Base-by-base conservation (phyloP, 2,113 vertebrate genomes). In the Pedionomus torquatus region DNA sequence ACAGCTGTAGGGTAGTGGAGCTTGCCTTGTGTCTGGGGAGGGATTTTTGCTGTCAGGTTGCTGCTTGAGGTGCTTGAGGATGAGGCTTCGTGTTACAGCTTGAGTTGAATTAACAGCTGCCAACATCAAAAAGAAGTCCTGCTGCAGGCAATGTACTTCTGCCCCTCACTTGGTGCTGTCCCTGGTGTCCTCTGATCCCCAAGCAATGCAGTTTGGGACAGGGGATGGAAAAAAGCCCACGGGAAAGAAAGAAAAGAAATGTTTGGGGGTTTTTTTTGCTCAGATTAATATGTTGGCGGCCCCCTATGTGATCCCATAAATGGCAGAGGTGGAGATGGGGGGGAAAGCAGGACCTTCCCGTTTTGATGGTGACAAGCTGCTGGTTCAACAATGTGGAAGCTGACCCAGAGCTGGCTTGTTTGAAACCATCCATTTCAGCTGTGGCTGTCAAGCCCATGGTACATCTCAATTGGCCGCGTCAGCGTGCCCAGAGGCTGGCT, bases 101-200 rank as follows among this genome's bases (percentile, higher is more conserved):
- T 95, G 96, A 96, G 85, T 68, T 0, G 2, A 65, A 83, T 61
- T 77, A 80, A 57, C 79, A 96, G 88, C 92, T 90, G 90, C 90
- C 89, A 86, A 88, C 79, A 69, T 66, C 90, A 90, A 79, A 92
- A 72, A 88, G 85, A 61, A 88, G 94, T 81, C 94, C 95, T 85
- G 86, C 95, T 92, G 85, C 90, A 88, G 92, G 95, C 79, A 80
- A 46, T 4, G 63, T 23, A 63, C 85, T 79, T 77, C 87, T 84
- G 77, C 77, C 87, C 90, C 82, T 84, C 1, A 2, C 80, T 80
- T 23, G 33, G 54, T 60, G 49, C 33, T n/a, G 24, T 19, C 86
- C 80, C 63, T 20, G 54, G 20, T 58, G 89, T 69, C 87, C 86
- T 37, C 76, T 48, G 26, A 83, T n/a, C 72, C 72, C 41, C 63